Evolutionary conservation across 2,888 invertebrate species (phyloP), one percentile per base, ranked within the genome.

Genomic region (Folsomia manolachei): DNA sequence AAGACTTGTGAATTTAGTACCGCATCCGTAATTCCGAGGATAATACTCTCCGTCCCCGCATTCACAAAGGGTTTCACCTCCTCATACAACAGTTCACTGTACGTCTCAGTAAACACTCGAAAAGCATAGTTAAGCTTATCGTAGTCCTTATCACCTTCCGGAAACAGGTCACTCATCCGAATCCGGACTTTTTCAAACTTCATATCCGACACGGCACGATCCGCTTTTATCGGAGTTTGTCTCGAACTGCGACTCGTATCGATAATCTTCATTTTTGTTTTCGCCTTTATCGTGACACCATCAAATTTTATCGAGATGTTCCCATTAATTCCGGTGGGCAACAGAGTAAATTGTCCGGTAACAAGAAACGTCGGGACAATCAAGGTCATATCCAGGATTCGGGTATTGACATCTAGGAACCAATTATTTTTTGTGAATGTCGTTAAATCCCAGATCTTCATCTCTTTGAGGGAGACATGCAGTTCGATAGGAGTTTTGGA

Each of bases 391-490:
- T 75, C 75, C 1, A 75, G 66, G 19, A 75, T 75, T n/a, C 75
- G 67, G 19, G 75, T 75, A 63, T 75, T 75, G 64, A 75, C 75
- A 27, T 75, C 75, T 7, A 75, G 56, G 52, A 75, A 75, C 75
- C 75, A 75, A 61, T 75, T 72, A 21, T 72, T 72, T 21, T 72
- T 72, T 2, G 75, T 72, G 56, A 72, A 75, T 1, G 72, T 69
- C 26, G 75, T 72, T 23, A 75, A 56, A 25, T 75, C 72, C 27
- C 71, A 71, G 11, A 72, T 72, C 56, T 72, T 70, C 24, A 75
- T 63, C 53, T 56, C 56, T 56, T 56, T 56, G 4, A 75, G 51
- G 11, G 75, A 67, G 63, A 75, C 70, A 53, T 70, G 68, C 24
- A 71, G 70, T 52, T 70, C 68, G 0, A 68, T 66, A 2, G 75